Percentiles rank a stretch among this genome's conserved stretches.
phyloP scores from a whole-genome alignment of 2,797 vertebrate species.

The Sebastes taczanowskii region DNA sequence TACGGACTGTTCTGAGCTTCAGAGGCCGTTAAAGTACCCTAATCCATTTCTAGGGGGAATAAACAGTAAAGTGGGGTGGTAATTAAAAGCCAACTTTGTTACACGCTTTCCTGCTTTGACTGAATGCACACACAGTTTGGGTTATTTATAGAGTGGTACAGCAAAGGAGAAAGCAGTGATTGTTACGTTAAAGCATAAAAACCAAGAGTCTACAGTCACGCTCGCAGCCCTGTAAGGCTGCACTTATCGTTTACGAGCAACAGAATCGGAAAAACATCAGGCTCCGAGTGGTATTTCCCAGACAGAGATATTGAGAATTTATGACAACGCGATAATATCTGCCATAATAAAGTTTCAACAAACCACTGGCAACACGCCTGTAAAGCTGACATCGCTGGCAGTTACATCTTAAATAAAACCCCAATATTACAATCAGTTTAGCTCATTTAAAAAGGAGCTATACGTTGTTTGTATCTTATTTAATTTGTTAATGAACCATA shows the following conservation, averaged over 20 bases:
- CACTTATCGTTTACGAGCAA: neutral
- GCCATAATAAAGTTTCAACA: neutral
- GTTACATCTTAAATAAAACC: neutral
- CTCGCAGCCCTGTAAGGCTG: neutral
- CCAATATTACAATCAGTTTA: neutral
- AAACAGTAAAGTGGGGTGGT: constrained; percentile 28
- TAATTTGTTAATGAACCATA: neutral
- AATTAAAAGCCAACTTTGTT: constrained; percentile 48
- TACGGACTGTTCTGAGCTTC: constrained; percentile 35
- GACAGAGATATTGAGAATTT: neutral
- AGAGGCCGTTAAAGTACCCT: constrained; percentile 6
- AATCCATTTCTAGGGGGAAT: constrained; percentile 39
- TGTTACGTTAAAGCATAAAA: neutral
- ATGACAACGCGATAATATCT: too few species aligned
- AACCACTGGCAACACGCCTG: neutral
- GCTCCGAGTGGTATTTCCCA: neutral
- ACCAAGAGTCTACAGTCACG: neutral
- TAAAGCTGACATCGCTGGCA: neutral
- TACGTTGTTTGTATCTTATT: neutral
- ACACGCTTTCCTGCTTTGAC: constrained; percentile 2
- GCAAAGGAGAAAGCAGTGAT: constrained; percentile 21
- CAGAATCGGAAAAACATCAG: neutral
- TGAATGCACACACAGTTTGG: neutral
- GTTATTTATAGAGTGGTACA: neutral
- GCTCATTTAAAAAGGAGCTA: too few species aligned